Base-by-base conservation (phyloP, 2,888 invertebrate genomes). In the Julus scanicus region DNA sequence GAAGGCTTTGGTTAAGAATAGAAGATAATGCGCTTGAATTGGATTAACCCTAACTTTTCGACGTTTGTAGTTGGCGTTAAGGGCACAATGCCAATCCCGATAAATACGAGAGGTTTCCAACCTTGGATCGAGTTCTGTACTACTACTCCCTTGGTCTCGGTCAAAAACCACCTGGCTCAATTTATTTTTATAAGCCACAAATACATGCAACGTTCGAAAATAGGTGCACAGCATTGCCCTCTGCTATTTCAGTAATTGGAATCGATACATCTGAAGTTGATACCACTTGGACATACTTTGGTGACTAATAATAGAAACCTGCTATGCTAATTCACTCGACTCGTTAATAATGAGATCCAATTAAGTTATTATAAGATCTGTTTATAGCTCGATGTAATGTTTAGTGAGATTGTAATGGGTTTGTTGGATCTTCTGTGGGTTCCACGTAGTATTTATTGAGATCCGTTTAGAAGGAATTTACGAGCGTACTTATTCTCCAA, bases 131-230 rank as follows among this genome's bases (percentile, higher is more conserved):
- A 71, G 71, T 71, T 71, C 71, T 71, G 71, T 71, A 11, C n/a
- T 29, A 29, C n/a, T 71, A 71, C 71, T 71, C 71, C 71, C 29
- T 71, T 71, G 29, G 71, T 71, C n/a, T 71, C 71, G 71, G 71
- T 71, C 71, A 71, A 71, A 71, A 71, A 71, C 71, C 71, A 71
- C 71, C 71, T 71, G 71, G 71, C 71, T 71, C 71, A 71, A 71
- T 71, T 71, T 71, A 71, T 71, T 71, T 71, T 71, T 71, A 71
- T 71, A 29, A 71, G 71, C 71, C 71, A 71, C 71, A 71, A 71
- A 71, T 71, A 71, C 71, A 49, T 63, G 6, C 1, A 6, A 29
- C n/a, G 20, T 71, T 71, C 29, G 29, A 71, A 71, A 71, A 71
- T 71, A 71, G 71, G 71, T 29, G 71, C 71, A n/a, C 71, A 71